These are phyloP conservation scores for Galleria mellonella DNA, from an alignment of 1,140 invertebrate species.

Conservation along the genomic window DNA sequence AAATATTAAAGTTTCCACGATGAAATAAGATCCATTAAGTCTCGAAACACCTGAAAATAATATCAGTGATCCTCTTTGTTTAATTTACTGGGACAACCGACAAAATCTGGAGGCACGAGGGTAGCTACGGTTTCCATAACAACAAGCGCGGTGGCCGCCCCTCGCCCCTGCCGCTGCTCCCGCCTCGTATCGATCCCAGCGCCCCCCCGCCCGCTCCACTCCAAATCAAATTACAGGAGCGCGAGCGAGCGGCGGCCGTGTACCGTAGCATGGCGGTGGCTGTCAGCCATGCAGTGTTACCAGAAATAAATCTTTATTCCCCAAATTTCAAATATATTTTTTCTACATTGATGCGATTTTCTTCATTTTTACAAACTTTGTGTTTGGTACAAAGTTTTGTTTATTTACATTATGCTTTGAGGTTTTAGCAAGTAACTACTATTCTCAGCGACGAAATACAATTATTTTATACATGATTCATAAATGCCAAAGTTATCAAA, in stretches of 20 bases:
- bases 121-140: conserved; percentile 69
- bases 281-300: too few relatives aligned
- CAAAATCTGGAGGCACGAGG: conserved; percentile 64
- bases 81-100: conserved; percentile 63
- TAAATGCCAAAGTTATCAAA: too few relatives aligned
- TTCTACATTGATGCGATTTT: too few relatives aligned
- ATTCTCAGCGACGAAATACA: too few relatives aligned
- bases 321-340: too few relatives aligned
- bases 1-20: conserved; percentile 1
- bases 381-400: too few relatives aligned
- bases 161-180: conserved; percentile 22
- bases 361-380: too few relatives aligned
- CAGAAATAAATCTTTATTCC: too few relatives aligned
- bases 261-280: conserved; percentile 6
- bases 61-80: conserved; percentile 61
- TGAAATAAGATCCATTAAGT: conserved; percentile 5
- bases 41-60: conserved; percentile 41
- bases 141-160: conserved; percentile 49
- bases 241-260: conserved; percentile 21
- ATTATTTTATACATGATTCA: too few relatives aligned
- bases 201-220: conserved; percentile 52
- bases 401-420: too few relatives aligned
- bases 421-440: too few relatives aligned
- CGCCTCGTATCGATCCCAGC: conserved; percentile 53
- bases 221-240: conserved; percentile 72